Percentiles rank a stretch among this genome's conserved stretches.
phyloP scores from a whole-genome alignment of 2,888 invertebrate genomes.

The Himalopsyche kuldschensis region DNA sequence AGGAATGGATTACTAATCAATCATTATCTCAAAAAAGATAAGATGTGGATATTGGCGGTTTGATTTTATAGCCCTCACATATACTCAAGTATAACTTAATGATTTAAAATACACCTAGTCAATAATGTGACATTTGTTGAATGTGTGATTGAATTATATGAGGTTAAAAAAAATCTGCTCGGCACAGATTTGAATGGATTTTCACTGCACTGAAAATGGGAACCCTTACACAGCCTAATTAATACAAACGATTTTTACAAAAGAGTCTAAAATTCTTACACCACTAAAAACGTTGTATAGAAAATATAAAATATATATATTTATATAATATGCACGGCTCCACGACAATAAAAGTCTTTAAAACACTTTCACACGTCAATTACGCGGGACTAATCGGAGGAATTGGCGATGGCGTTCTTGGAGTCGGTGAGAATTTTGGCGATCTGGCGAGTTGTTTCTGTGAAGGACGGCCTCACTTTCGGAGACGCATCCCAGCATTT shows the following conservation, averaged over 20 bases:
- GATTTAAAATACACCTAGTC: too few species aligned
- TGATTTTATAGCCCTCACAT: too few species aligned
- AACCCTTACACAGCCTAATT: background rate
- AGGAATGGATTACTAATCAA: too few species aligned
- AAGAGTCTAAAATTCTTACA: background rate
- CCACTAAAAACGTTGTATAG: background rate
- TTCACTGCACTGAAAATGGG: background rate
- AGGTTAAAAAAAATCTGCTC: too few species aligned
- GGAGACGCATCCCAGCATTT: constrained; percentile 71
- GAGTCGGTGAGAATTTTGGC: constrained; percentile 16
- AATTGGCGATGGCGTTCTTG: background rate
- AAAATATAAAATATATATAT: background rate
- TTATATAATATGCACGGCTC: background rate
- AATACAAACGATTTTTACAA: background rate
- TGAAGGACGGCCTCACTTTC: constrained; percentile 68
- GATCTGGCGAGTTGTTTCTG: constrained; percentile 50
- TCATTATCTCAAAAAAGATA: too few species aligned
- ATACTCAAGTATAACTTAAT: too few species aligned
- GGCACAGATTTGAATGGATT: background rate
- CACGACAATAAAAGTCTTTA: background rate
- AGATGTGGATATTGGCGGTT: too few species aligned
- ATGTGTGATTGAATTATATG: too few species aligned
- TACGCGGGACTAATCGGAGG: background rate
- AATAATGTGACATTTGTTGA: too few species aligned
- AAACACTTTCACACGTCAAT: background rate